phyloP scores from a whole-genome alignment of 2,113 vertebrate genomes.

The Todiramphus chloris region DNA sequence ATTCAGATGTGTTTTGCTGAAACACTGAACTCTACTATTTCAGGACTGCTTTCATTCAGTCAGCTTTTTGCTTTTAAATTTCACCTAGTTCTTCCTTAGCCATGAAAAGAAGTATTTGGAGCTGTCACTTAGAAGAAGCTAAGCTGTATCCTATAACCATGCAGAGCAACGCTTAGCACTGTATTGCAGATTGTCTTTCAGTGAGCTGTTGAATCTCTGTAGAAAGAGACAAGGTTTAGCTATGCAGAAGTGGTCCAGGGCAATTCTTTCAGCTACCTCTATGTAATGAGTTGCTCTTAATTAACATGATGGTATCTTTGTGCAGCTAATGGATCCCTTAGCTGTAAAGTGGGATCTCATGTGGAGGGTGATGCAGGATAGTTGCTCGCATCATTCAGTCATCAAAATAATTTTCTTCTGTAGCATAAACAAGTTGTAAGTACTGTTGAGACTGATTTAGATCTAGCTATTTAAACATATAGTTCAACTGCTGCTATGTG shows the following conservation, averaged over 20 bases:
- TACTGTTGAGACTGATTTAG: neutral
- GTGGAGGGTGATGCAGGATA: neutral
- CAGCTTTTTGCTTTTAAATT: neutral
- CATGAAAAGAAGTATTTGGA: neutral
- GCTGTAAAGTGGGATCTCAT: neutral
- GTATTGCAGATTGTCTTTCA: neutral
- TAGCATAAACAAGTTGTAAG: neutral
- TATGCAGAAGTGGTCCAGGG: neutral
- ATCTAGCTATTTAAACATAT: neutral
- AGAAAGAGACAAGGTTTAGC: neutral
- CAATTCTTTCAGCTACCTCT: neutral
- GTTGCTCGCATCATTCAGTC: neutral
- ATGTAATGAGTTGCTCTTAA: neutral
- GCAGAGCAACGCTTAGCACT: neutral
- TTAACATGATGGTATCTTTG: neutral
- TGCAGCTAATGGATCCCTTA: neutral
- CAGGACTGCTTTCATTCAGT: neutral
- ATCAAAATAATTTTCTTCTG: neutral
- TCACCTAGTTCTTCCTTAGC: neutral
- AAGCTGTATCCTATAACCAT: neutral
- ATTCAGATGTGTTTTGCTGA: neutral
- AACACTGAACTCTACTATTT: neutral
- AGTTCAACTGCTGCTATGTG: neutral
- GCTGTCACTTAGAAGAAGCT: neutral
- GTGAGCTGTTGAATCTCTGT: neutral